These are phyloP conservation scores for Perodicticus potto DNA, from an alignment of 2,797 vertebrate species.

Conservation along the genomic window DNA sequence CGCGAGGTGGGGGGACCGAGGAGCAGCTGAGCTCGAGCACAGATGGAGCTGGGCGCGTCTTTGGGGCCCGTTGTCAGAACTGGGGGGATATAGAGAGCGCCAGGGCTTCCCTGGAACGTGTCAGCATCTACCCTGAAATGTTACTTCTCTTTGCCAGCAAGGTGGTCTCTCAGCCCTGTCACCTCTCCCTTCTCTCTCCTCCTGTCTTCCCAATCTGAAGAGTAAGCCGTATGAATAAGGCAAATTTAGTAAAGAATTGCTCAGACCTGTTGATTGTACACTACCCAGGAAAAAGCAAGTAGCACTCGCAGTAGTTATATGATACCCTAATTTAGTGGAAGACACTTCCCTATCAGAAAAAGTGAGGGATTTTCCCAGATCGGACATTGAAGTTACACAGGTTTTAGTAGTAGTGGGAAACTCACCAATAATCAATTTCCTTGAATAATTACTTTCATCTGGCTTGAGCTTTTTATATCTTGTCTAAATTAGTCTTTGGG, in stretches of 20 bases:
- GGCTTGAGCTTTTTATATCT: neutral
- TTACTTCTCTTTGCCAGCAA: neutral
- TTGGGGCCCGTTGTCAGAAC: neutral
- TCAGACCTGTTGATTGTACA: slow-evolving; percentile 54
- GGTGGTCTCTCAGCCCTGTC: neutral
- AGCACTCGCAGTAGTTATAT: fast-evolving
- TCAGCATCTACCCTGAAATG: fast-evolving
- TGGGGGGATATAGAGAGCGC: fast-evolving
- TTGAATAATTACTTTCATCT: neutral
- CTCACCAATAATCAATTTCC: neutral
- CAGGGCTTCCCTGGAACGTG: neutral
- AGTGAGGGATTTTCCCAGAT: neutral
- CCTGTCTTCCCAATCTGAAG: neutral
- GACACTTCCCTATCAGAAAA: neutral
- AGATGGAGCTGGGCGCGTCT: neutral
- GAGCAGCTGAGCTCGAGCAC: neutral
- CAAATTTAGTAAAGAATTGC: neutral
- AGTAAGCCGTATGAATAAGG: neutral
- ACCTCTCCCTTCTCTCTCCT: no score
- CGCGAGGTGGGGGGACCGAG: neutral
- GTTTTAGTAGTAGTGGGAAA: neutral
- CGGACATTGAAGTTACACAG: neutral
- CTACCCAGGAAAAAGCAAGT: neutral
- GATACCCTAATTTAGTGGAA: neutral
- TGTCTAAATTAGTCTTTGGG: neutral